Conservation (phyloP, 2,113 vertebrate species). For the Ictalurus furcatus region DNA sequence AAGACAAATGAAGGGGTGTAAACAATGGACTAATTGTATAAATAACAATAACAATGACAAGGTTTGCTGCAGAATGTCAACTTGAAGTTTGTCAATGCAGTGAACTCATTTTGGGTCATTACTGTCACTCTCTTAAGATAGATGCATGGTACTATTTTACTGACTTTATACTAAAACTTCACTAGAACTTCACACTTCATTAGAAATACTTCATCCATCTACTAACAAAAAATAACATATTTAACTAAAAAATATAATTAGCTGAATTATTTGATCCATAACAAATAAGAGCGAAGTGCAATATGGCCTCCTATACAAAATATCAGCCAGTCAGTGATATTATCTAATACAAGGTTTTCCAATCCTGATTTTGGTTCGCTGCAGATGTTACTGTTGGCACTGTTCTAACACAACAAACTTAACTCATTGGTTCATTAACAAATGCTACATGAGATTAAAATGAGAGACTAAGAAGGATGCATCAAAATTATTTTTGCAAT, state of each 20-base stretch:
- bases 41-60: neutral
- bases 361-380: neutral
- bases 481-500: neutral
- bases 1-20: neutral
- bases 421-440: neutral
- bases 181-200: neutral
- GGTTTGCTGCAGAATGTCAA: neutral
- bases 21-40: neutral
- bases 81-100: neutral
- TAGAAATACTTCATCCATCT: neutral
- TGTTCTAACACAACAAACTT: neutral
- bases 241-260: neutral
- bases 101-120: neutral
- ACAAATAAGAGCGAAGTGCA: neutral
- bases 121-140: neutral
- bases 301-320: neutral
- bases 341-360: neutral
- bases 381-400: neutral
- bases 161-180: neutral
- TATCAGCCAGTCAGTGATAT: neutral
- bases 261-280: neutral
- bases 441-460: neutral
- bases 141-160: neutral
- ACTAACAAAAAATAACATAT: neutral
- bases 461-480: neutral